phyloP scores from a whole-genome alignment of 1,140 invertebrate species.

The Phocides pigmalion region DNA sequence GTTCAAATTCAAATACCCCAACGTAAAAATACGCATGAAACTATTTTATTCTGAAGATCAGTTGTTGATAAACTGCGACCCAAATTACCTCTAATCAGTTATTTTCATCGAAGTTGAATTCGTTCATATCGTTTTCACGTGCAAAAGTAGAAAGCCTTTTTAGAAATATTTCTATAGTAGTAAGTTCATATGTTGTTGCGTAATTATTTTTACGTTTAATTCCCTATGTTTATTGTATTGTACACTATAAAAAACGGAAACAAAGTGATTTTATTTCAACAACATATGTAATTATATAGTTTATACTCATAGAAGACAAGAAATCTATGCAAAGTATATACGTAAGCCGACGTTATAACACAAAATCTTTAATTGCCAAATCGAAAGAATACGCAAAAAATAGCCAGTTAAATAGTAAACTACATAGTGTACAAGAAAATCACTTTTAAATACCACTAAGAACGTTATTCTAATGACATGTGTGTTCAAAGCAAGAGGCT shows the following conservation, averaged over 20 bases:
- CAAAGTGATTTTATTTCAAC: too few species aligned
- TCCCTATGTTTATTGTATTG: too few species aligned
- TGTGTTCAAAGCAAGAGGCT: slow-evolving; percentile 13
- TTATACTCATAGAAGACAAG: too few species aligned
- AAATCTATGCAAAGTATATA: too few species aligned
- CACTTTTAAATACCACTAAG: slow-evolving; percentile 2
- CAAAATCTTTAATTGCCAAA: too few species aligned
- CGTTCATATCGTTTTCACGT: not conserved
- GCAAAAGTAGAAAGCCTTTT: not conserved
- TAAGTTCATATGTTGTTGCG: too few species aligned
- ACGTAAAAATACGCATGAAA: not conserved
- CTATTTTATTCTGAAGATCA: not conserved
- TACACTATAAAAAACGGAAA: too few species aligned
- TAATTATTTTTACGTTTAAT: too few species aligned
- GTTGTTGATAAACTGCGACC: not conserved
- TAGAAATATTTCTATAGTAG: not conserved
- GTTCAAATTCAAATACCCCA: not conserved
- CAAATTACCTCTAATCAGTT: not conserved
- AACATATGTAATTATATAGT: too few species aligned
- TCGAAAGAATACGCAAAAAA: too few species aligned
- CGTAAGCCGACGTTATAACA: too few species aligned
- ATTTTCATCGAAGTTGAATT: not conserved
- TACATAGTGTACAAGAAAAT: not conserved
- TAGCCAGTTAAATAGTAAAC: too few species aligned
- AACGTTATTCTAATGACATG: slow-evolving; percentile 9